phyloP scores from a whole-genome alignment of 2,888 invertebrate species.

The Napeogenes sylphis region DNA sequence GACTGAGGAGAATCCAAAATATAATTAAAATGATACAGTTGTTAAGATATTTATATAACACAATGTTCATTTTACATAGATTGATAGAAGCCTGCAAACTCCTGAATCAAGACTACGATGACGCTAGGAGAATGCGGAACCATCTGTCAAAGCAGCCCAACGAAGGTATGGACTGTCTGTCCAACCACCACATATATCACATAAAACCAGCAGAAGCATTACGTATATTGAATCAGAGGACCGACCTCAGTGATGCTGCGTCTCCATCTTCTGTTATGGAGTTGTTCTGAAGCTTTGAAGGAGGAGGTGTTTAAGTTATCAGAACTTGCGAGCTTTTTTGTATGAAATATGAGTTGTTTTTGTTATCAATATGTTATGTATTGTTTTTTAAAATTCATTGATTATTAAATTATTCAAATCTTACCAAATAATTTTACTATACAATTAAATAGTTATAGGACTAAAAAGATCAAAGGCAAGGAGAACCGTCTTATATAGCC shows the following conservation, averaged over 20 bases:
- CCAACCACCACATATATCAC: conserved; percentile 37
- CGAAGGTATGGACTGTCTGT: conserved; percentile 30
- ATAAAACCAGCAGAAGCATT: conserved; percentile 43
- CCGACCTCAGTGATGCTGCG: conserved; percentile 52
- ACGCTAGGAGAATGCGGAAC: conserved; percentile 85
- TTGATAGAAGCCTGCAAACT: conserved; percentile 86
- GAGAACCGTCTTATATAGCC: too few relatives aligned
- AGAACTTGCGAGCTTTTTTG: conserved; percentile 1
- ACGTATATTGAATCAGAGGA: conserved; percentile 63
- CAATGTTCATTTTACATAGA: conserved; percentile 55
- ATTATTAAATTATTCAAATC: too few relatives aligned
- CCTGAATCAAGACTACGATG: conserved; percentile 85
- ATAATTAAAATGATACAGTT: too few relatives aligned
- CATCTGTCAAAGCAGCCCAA: conserved; percentile 64
- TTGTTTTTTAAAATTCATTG: neutral
- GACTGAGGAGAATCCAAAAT: too few relatives aligned
- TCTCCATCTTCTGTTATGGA: conserved; percentile 62
- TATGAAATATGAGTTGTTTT: too few relatives aligned
- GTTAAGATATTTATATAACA: too few relatives aligned
- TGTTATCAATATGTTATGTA: neutral
- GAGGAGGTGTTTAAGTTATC: conserved; percentile 47
- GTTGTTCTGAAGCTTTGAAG: conserved; percentile 60
- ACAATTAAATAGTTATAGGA: too few relatives aligned
- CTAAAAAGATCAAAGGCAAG: too few relatives aligned
- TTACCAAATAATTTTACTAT: too few relatives aligned